A percentile compares a stretch with the other conserved stretches of the same genome.
Evolutionary conservation across 2,113 vertebrate species (phyloP).

Genomic region (Prunella himalayana): DNA sequence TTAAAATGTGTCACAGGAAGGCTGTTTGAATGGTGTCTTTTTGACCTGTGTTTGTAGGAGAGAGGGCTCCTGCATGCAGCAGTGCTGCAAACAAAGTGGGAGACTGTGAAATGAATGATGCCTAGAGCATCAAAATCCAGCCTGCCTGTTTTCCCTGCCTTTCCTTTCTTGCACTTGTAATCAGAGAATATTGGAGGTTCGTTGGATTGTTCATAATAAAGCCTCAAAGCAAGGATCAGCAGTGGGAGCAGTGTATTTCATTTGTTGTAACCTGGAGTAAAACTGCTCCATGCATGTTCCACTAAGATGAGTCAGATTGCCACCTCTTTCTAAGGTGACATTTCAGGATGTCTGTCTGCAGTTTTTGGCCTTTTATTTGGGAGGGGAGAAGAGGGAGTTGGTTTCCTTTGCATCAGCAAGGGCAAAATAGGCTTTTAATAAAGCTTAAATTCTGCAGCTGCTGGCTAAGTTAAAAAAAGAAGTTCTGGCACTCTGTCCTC

Average conservation of each 20-base stretch:
- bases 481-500: slow-evolving; percentile 12
- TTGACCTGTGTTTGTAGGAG: not conserved
- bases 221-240: not conserved
- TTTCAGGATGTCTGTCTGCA: slow-evolving; percentile 5
- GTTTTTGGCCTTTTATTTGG: not conserved
- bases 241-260: not conserved
- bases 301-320: not conserved
- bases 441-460: slow-evolving; percentile 38
- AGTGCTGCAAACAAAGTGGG: not conserved
- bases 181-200: not conserved
- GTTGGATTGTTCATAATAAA: not conserved
- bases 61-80: not conserved
- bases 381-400: not conserved
- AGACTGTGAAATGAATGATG: not conserved
- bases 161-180: not conserved
- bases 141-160: not conserved
- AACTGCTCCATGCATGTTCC: not conserved
- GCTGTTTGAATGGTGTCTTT: not conserved
- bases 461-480: slow-evolving; percentile 16
- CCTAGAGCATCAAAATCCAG: not conserved
- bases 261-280: not conserved
- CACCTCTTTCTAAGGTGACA: not conserved
- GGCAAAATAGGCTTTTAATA: slow-evolving; percentile 14
- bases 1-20: not conserved
- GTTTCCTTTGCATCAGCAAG: slow-evolving; percentile 29